Conservation (phyloP, 2,113 vertebrate species). For the Rhinolophus sinicus region DNA sequence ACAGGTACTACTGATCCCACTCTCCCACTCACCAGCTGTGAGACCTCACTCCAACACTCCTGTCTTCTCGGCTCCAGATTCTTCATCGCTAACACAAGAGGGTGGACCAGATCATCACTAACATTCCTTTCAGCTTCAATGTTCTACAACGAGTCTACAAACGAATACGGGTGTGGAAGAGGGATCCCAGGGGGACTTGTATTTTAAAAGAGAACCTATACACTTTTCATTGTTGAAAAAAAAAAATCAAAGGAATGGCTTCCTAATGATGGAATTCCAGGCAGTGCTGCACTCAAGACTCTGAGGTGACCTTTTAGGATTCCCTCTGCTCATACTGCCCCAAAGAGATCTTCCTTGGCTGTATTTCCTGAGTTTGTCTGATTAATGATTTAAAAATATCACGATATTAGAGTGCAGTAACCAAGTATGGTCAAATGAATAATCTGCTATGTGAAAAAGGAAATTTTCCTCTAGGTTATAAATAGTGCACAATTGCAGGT, state of each 20-base stretch:
- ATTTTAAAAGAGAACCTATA: not conserved
- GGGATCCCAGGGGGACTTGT: not conserved
- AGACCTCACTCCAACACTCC: not conserved
- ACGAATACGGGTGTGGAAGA: not conserved
- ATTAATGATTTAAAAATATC: not conserved
- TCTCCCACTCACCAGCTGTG: slow-evolving; percentile 60
- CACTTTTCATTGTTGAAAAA: not conserved
- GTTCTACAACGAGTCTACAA: not conserved
- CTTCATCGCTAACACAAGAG: not conserved
- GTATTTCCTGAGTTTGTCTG: not conserved
- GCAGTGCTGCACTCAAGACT: not conserved
- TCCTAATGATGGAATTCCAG: not conserved
- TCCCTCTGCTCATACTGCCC: not conserved
- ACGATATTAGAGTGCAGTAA: slow-evolving; percentile 22
- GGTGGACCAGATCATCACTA: not conserved
- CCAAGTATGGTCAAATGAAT: not conserved
- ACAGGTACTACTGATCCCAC: not conserved
- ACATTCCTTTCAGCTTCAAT: not conserved
- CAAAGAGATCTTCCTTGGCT: not conserved
- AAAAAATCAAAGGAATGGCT: not conserved
- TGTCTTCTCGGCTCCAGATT: not conserved
- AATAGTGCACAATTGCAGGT: slow-evolving; percentile 36
- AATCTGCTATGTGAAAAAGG: slow-evolving; percentile 35
- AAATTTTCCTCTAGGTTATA: slow-evolving; percentile 32
- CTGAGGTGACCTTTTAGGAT: not conserved